Percentiles rank a stretch among this genome's conserved stretches.
phyloP scores from a whole-genome alignment of 2,113 vertebrate species.

The Arizona elegans region DNA sequence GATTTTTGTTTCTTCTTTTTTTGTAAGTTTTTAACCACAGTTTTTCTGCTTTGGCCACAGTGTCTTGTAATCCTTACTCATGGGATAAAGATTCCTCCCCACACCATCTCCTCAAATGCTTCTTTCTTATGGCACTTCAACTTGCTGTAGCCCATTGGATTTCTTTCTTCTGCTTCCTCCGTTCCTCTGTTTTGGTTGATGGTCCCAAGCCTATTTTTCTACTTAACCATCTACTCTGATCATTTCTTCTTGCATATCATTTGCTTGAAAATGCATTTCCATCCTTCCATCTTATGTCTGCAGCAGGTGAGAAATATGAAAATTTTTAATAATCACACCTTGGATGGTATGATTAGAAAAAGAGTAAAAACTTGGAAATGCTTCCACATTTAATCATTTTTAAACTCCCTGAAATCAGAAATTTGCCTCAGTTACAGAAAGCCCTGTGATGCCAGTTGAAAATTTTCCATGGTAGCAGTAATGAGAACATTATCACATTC shows the following conservation, averaged over 20 bases:
- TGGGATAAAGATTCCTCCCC: background rate
- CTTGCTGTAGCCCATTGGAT: background rate
- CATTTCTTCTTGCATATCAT: background rate
- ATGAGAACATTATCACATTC: background rate
- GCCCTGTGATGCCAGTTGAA: background rate
- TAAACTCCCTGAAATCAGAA: background rate
- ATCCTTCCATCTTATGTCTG: background rate
- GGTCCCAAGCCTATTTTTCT: background rate
- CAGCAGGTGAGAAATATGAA: background rate
- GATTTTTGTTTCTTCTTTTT: background rate
- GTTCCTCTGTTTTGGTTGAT: background rate
- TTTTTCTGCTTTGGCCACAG: background rate
- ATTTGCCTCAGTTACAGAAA: background rate
- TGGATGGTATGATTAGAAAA: background rate
- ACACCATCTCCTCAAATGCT: background rate
- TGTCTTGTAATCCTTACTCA: background rate
- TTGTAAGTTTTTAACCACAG: background rate
- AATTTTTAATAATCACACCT: background rate
- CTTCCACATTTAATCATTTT: background rate
- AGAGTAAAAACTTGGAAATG: background rate
- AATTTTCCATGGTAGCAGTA: background rate
- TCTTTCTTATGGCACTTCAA: background rate
- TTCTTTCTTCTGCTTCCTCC: background rate
- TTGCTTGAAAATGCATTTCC: background rate
- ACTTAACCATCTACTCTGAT: background rate